Base-by-base conservation (phyloP, 2,888 invertebrate species). In the Acleris sparsana region DNA sequence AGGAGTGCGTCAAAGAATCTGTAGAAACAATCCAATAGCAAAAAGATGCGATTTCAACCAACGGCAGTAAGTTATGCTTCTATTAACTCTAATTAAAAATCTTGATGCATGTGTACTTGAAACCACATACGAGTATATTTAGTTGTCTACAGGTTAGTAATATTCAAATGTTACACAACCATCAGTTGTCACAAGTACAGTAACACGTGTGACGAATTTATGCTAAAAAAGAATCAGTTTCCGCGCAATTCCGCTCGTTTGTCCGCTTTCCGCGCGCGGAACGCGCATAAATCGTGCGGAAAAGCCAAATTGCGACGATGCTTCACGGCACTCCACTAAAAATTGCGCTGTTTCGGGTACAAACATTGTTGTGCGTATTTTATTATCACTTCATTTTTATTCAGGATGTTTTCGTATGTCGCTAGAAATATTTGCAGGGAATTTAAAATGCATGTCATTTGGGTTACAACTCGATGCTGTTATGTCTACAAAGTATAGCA, bases 251-350 rank as follows among this genome's bases (percentile, higher is more conserved):
- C 78, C 80, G 79, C 85, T 87, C 89, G 91, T 92, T 90, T 88
- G 87, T 83, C 79, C 87, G 86, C 86, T 88, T 85, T 88, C 88
- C 86, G 82, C 85, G 84, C 78, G 71, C 85, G 88, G 87, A 87
- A 85, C 86, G 84, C 88, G 76, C 88, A 89, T 92, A 92, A 92
- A 92, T 91, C 84, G 83, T 82, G 84, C 82, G 85, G 82, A 89
- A 89, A 86, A 83, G 84, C 86, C 86, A 88, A 92, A 92, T 91
- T 91, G 89, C 89, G 80, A 82, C 83, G 77, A 86, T 87, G 87
- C 83, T 84, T 85, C 86, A 84, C 83, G 75, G 79, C 85, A 83
- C 86, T 87, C 86, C 80, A 87, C 87, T 84, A 86, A 88, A 90
- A 89, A 88, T 85, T 84, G 87, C 84, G 77, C 86, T 86, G 87